Percentiles rank a stretch among this genome's conserved stretches.
These are phyloP conservation scores for Uria aalge DNA, from an alignment of 2,113 vertebrate genomes.

Conservation along the genomic window DNA sequence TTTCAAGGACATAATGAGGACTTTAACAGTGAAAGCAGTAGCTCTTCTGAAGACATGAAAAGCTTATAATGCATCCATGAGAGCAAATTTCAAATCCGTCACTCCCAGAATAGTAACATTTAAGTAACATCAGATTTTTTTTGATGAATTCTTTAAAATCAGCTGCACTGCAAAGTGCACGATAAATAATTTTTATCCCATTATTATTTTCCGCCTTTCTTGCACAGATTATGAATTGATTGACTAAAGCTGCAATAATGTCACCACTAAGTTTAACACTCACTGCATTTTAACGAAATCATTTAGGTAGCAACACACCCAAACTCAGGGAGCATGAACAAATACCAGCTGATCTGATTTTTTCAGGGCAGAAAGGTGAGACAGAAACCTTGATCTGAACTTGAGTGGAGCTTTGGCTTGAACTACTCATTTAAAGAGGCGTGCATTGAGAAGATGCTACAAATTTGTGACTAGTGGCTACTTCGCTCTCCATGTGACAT, in stretches of 20 bases:
- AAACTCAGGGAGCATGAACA: background rate
- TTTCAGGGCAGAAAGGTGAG: background rate
- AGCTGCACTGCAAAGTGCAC: background rate
- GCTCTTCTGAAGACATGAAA: background rate
- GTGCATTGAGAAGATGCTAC: background rate
- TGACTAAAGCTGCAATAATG: slow-evolving; percentile 8
- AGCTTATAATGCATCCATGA: background rate
- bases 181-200: background rate
- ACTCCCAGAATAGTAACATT: background rate
- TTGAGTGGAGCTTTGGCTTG: background rate
- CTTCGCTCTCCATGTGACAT: background rate
- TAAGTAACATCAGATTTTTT: slow-evolving; percentile 10
- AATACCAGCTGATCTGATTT: background rate
- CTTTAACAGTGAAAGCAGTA: background rate
- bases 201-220: background rate
- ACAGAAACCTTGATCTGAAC: background rate
- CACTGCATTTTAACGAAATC: background rate
- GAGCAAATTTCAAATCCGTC: slow-evolving; percentile 5
- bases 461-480: background rate
- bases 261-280: background rate
- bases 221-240: background rate
- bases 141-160: slow-evolving; percentile 9
- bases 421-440: background rate
- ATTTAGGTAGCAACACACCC: background rate
- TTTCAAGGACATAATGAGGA: background rate